Conservation (phyloP, 2,888 invertebrate species). For the Drosophila sordidula region DNA sequence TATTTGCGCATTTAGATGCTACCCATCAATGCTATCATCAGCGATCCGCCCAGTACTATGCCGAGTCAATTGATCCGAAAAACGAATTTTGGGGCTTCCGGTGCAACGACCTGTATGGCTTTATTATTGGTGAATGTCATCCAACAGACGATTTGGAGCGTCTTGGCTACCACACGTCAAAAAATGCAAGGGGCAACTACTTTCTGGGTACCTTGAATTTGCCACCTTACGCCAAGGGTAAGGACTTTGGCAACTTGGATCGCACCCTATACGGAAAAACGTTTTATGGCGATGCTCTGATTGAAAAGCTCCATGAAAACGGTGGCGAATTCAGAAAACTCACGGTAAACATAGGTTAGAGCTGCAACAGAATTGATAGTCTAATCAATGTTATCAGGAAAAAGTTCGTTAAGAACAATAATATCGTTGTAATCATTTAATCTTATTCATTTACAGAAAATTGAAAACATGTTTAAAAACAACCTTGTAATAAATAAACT, state of each 20-base stretch:
- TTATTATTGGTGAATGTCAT: constrained; percentile 86
- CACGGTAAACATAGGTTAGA: background rate
- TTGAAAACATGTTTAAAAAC: background rate
- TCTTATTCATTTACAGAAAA: background rate
- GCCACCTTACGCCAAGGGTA: constrained; percentile 64
- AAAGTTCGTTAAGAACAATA: too few relatives aligned
- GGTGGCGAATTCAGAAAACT: background rate
- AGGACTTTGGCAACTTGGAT: constrained; percentile 8
- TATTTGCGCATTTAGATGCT: constrained; percentile 17
- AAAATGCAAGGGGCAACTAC: constrained; percentile 84
- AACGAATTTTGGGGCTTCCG: constrained; percentile 85
- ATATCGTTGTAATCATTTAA: too few relatives aligned
- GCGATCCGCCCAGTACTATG: constrained; percentile 87
- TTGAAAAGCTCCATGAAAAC: background rate
- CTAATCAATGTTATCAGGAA: too few relatives aligned
- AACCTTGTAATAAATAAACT: background rate
- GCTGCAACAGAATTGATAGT: too few relatives aligned
- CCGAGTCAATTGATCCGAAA: constrained; percentile 86
- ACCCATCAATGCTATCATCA: constrained; percentile 86
- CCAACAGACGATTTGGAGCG: constrained; percentile 71
- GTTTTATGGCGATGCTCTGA: constrained; percentile 15
- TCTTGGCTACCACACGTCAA: constrained; percentile 86
- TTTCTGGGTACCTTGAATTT: constrained; percentile 83
- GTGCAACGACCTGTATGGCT: constrained; percentile 85
- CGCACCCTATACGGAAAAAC: constrained; percentile 16